Percentiles rank a stretch among this genome's conserved stretches.
Conservation (phyloP, 2,797 vertebrate species). For the Platalea minor region DNA sequence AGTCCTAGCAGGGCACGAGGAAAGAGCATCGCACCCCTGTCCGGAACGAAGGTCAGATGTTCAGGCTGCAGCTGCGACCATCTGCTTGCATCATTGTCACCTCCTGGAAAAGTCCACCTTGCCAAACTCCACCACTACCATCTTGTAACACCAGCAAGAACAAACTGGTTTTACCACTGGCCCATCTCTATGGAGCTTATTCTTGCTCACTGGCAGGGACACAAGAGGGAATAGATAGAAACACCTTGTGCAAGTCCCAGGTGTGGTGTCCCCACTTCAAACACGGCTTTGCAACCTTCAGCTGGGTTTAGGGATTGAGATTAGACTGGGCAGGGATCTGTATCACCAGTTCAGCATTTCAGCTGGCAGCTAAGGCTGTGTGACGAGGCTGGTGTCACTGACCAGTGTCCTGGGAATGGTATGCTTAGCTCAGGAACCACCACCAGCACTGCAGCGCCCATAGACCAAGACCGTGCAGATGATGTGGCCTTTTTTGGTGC, state of each 20-base stretch:
- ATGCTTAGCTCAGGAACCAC: not conserved
- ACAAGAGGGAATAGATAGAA: not conserved
- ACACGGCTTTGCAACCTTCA: not conserved
- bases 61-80: not conserved
- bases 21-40: not conserved
- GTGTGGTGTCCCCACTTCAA: not conserved
- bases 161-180: not conserved
- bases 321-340: not conserved
- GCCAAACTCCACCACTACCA: not conserved
- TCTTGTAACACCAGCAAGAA: not conserved
- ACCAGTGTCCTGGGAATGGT: not conserved
- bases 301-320: not conserved
- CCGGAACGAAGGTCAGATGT: not conserved
- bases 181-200: not conserved
- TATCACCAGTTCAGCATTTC: not conserved
- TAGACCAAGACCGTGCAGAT: not conserved
- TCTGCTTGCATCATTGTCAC: not conserved
- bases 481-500: not conserved
- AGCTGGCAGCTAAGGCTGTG: not conserved
- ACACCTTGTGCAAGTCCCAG: not conserved
- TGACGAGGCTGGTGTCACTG: fast-evolving
- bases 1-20: not conserved
- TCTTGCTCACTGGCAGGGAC: not conserved
- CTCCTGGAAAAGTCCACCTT: not conserved
- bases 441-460: not conserved